Conservation (phyloP, 23 tunicate genomes). For the Botrylloides violaceus region DNA sequence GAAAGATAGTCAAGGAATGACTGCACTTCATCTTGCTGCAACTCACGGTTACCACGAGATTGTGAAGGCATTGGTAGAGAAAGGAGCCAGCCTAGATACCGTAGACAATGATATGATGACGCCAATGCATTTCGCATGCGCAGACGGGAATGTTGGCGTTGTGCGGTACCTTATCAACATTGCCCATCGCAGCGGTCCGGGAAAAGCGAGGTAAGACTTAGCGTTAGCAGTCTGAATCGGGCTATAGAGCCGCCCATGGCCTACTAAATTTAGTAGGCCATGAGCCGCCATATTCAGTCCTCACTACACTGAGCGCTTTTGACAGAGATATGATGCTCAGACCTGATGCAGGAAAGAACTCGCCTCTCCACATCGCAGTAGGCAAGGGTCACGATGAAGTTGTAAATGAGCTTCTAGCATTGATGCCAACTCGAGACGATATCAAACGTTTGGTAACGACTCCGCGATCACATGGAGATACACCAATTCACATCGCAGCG, state of each 20-base stretch:
- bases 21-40: slow-evolving; percentile 86
- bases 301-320: too few relatives aligned
- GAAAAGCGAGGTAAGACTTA: slow-evolving; percentile 34
- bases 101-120: slow-evolving; percentile 74
- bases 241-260: neutral
- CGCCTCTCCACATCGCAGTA: slow-evolving; percentile 61
- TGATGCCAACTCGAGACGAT: slow-evolving; percentile 21
- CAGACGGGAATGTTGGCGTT: slow-evolving; percentile 61
- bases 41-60: slow-evolving; percentile 71
- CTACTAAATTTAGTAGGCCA: too few relatives aligned
- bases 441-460: slow-evolving; percentile 31
- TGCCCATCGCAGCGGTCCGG: slow-evolving; percentile 1
- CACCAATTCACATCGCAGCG: slow-evolving; percentile 76
- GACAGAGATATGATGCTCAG: slow-evolving; percentile 47
- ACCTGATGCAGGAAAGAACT: slow-evolving; percentile 54
- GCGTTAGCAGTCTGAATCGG: neutral
- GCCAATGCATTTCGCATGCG: slow-evolving; percentile 68
- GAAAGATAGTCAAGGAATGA: slow-evolving; percentile 76
- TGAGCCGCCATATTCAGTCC: too few relatives aligned
- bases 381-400: slow-evolving; percentile 63
- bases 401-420: slow-evolving; percentile 30
- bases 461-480: slow-evolving; percentile 52
- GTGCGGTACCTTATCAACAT: slow-evolving; percentile 35
- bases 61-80: slow-evolving; percentile 37
- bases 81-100: slow-evolving; percentile 51